A percentile compares a stretch with the other conserved stretches of the same genome.
These are phyloP conservation scores for Danio aesculapii DNA, from an alignment of 2,797 vertebrate genomes.

Conservation along the genomic window DNA sequence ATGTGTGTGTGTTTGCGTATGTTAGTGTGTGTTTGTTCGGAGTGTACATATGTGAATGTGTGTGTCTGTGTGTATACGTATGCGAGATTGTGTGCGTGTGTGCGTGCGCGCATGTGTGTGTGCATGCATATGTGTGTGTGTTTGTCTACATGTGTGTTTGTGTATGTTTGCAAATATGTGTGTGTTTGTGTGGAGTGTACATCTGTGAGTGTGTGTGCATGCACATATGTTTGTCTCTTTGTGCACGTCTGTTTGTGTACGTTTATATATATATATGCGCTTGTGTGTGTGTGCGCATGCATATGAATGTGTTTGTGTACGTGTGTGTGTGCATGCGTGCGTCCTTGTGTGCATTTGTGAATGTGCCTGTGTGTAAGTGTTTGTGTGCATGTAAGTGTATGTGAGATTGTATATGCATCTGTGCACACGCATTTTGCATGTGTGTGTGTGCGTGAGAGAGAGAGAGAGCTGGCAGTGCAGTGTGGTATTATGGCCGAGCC, in stretches of 20 bases:
- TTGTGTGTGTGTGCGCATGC: not conserved
- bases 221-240: not conserved
- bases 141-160: fast-evolving
- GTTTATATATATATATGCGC: not conserved
- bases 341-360: too few relatives aligned
- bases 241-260: too few relatives aligned
- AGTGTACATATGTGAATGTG: too few relatives aligned
- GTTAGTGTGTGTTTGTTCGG: too few relatives aligned
- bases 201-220: not conserved
- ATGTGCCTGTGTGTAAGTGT: too few relatives aligned
- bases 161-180: fast-evolving
- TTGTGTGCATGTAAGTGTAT: too few relatives aligned
- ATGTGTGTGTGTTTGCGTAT: too few relatives aligned
- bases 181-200: not conserved
- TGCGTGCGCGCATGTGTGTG: too few relatives aligned
- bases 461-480: not conserved
- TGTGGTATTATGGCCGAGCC: conserved; percentile 56
- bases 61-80: too few relatives aligned
- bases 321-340: too few relatives aligned
- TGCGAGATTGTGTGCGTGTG: not conserved
- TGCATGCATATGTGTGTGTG: not conserved
- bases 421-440: not conserved
- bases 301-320: too few relatives aligned
- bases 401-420: not conserved
- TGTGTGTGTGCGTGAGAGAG: not conserved